These are phyloP conservation scores for Myiotriccus ornatus DNA, from an alignment of 2,797 vertebrate species.

Conservation along the genomic window DNA sequence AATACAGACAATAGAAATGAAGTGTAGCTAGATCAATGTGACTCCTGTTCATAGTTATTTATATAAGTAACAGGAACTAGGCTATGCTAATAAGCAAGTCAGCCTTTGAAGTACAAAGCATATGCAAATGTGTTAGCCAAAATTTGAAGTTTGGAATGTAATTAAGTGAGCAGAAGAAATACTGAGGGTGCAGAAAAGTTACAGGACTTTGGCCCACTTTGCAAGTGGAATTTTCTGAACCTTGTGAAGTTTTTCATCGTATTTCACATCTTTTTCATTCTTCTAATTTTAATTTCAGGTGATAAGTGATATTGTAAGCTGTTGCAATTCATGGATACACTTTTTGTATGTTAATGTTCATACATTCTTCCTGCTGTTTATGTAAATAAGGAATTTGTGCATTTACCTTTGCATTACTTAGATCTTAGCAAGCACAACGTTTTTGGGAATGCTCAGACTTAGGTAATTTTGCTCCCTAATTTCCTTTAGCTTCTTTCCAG, in stretches of 20 bases:
- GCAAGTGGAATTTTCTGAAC: neutral
- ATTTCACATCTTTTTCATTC: neutral
- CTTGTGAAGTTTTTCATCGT: neutral
- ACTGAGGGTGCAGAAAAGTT: slow-evolving; percentile 48
- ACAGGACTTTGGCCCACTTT: neutral
- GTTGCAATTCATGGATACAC: neutral
- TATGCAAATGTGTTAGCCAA: slow-evolving; percentile 60
- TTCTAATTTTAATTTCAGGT: neutral
- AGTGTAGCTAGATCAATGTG: slow-evolving; percentile 25
- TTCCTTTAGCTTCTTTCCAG: neutral
- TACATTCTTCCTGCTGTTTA: neutral
- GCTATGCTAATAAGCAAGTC: slow-evolving; percentile 62
- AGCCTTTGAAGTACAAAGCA: slow-evolving; percentile 65
- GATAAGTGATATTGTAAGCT: neutral
- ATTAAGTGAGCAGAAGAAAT: slow-evolving; percentile 51
- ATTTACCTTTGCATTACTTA: slow-evolving; percentile 20
- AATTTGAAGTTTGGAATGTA: slow-evolving; percentile 51
- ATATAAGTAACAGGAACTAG: slow-evolving; percentile 61
- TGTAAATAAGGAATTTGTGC: neutral
- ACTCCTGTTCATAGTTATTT: slow-evolving; percentile 46
- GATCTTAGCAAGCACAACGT: neutral
- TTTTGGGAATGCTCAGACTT: neutral
- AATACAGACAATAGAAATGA: slow-evolving; percentile 36
- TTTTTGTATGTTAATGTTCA: neutral
- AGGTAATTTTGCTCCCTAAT: neutral